Evolutionary conservation across 2,797 vertebrate species (phyloP).

Genomic region (Xerus rutilus): DNA sequence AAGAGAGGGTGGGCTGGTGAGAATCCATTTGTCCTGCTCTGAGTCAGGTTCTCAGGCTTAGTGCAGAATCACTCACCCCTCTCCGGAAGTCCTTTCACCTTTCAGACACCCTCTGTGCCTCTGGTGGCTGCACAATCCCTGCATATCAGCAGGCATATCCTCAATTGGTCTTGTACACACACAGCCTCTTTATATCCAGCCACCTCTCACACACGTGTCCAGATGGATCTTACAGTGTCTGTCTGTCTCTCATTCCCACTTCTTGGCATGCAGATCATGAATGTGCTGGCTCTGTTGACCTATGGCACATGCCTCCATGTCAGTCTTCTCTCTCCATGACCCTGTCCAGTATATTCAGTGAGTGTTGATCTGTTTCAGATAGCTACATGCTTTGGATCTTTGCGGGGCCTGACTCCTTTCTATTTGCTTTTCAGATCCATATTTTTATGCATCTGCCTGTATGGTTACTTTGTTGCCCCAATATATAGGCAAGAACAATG

Average conservation of each 20-base stretch:
- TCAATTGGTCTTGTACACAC: not conserved
- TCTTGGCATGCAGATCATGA: not conserved
- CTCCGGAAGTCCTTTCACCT: not conserved
- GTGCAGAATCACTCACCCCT: not conserved
- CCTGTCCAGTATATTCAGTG: not conserved
- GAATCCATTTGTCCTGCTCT: not conserved
- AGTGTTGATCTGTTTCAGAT: not conserved
- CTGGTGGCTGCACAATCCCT: not conserved
- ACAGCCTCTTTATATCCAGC: constrained; percentile 30
- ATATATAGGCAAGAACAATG: not conserved
- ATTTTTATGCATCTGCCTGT: not conserved
- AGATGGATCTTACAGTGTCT: not conserved
- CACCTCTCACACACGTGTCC: not conserved
- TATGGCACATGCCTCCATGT: rapidly evolving
- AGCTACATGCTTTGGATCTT: not conserved
- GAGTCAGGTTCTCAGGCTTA: not conserved
- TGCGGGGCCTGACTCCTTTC: not conserved
- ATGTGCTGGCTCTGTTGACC: not conserved
- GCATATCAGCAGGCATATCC: rapidly evolving
- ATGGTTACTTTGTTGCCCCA: rapidly evolving
- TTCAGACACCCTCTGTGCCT: not conserved
- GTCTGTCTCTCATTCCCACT: not conserved
- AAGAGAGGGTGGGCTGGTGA: too few relatives aligned
- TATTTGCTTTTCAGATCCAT: constrained; percentile 29
- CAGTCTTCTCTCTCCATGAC: not conserved